Evolutionary conservation across 92 coral and sea anemone genomes (phyloP).

Genomic region (Umimayanthus kanabou): DNA sequence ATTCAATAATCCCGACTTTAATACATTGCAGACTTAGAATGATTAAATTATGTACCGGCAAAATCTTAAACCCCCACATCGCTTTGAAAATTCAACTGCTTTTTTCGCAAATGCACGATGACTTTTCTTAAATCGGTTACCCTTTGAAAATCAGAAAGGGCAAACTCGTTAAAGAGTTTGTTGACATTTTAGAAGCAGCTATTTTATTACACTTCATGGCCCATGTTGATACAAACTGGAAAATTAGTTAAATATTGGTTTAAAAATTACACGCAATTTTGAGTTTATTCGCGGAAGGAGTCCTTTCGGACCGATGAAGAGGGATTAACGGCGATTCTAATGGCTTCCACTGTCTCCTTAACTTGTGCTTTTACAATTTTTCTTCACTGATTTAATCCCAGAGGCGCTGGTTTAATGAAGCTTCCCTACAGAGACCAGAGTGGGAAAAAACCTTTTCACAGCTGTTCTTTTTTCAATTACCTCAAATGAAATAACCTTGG

Average conservation of each 20-base stretch:
- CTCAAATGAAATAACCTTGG: neutral
- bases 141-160: neutral
- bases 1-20: neutral
- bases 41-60: neutral
- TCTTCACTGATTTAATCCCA: neutral
- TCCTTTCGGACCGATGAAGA: neutral
- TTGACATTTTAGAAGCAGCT: neutral
- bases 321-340: neutral
- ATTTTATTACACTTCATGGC: neutral
- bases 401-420: conserved; percentile 7
- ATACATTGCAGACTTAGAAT: neutral
- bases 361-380: neutral
- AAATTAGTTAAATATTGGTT: conserved; percentile 5
- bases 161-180: neutral
- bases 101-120: neutral
- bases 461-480: neutral
- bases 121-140: neutral
- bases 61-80: neutral
- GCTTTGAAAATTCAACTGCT: neutral
- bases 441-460: neutral
- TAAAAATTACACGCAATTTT: neutral
- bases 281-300: neutral
- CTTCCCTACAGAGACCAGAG: neutral
- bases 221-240: conserved; percentile 2
- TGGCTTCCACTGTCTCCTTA: neutral